A percentile compares a stretch with the other conserved stretches of the same genome.
phyloP scores from a whole-genome alignment of 2,797 vertebrate species.

The Bradypodion ventrale region DNA sequence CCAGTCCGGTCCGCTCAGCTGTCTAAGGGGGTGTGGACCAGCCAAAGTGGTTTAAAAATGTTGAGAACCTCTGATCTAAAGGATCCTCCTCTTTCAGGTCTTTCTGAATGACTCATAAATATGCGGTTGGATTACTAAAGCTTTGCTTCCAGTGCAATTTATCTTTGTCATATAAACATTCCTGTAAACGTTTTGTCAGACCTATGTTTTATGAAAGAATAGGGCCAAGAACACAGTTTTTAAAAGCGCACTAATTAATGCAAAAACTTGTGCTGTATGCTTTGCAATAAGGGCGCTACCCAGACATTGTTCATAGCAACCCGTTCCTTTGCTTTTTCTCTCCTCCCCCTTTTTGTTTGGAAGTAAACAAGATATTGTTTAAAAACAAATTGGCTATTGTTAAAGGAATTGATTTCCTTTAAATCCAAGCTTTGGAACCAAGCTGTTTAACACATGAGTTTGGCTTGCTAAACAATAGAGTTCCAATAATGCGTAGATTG shows the following conservation, averaged over 20 bases:
- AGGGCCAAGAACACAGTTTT: conserved; percentile 14
- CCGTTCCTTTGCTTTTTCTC: not conserved
- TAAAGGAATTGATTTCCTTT: conserved; percentile 26
- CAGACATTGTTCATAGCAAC: conserved; percentile 13
- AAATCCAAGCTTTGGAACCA: not conserved
- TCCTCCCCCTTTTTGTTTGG: conserved; percentile 8
- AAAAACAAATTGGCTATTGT: conserved; percentile 38
- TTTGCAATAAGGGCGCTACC: conserved; percentile 14
- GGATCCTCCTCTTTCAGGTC: not conserved
- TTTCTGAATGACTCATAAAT: not conserved
- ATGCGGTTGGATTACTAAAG: conserved; percentile 9
- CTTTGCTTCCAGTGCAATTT: conserved; percentile 35
- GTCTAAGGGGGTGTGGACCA: too few species aligned
- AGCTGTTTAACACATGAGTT: not conserved
- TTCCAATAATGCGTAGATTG: conserved; percentile 13
- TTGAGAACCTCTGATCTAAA: too few species aligned
- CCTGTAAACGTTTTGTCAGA: conserved; percentile 37
- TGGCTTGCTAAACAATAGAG: not conserved
- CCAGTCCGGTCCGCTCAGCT: too few species aligned
- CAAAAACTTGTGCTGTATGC: conserved; percentile 23
- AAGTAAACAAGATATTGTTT: conserved; percentile 40
- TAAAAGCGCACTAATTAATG: conserved; percentile 43
- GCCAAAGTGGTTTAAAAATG: too few species aligned
- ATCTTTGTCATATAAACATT: conserved; percentile 4
- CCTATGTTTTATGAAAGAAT: conserved; percentile 37